Conservation (phyloP, 2,113 vertebrate species). For the Orcinus orca region DNA sequence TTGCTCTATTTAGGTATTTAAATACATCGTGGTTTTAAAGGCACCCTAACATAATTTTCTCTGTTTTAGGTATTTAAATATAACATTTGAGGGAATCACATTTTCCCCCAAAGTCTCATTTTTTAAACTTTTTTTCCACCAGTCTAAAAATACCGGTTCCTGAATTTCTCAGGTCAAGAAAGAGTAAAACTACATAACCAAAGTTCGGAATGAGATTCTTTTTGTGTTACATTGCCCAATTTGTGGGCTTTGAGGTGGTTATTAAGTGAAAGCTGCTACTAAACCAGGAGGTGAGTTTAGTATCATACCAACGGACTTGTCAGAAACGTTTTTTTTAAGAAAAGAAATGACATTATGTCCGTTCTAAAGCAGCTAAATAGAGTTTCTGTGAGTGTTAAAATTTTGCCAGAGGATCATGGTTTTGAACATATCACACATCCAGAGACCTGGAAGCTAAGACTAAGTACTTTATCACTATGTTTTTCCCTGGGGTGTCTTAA, state of each 20-base stretch:
- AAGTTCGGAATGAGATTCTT: not conserved
- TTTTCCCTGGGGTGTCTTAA: slow-evolving; percentile 74
- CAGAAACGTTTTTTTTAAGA: slow-evolving; percentile 7
- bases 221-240: not conserved
- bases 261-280: slow-evolving; percentile 18
- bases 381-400: not conserved
- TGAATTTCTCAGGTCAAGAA: not conserved
- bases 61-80: not conserved
- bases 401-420: slow-evolving; percentile 69
- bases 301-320: not conserved
- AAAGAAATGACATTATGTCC: not conserved
- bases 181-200: not conserved
- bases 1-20: not conserved
- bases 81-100: not conserved
- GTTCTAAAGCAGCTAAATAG: not conserved
- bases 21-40: not conserved
- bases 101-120: not conserved
- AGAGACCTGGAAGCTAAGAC: slow-evolving; percentile 64
- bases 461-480: slow-evolving; percentile 32
- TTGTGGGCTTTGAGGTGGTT: slow-evolving; percentile 15
- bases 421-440: slow-evolving; percentile 65
- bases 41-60: not conserved
- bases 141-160: not conserved
- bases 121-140: not conserved
- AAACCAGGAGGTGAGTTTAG: not conserved